Conservation (phyloP, 2,888 invertebrate genomes). For the Nephrotoma flavescens region DNA sequence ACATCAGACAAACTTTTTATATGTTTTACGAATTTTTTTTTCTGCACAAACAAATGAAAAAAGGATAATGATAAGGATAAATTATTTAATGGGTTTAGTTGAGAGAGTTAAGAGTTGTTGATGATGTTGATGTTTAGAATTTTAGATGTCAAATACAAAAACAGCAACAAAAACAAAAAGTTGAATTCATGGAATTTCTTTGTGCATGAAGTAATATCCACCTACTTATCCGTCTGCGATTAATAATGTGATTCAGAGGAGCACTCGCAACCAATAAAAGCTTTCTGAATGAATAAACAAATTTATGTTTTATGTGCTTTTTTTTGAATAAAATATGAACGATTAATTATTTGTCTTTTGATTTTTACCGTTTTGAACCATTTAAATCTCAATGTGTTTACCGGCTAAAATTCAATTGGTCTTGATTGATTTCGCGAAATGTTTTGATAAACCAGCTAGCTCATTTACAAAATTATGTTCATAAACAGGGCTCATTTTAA, state of each 20-base stretch:
- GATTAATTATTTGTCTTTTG: neutral
- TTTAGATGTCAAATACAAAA: neutral
- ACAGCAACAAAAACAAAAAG: neutral
- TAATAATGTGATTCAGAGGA: neutral
- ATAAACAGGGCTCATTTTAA: neutral
- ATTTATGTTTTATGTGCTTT: neutral
- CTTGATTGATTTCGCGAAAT: neutral
- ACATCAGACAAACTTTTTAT: neutral
- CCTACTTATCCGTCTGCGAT: neutral
- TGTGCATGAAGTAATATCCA: neutral
- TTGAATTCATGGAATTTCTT: neutral
- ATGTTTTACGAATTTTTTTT: neutral
- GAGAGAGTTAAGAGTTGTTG: neutral
- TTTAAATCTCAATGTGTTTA: neutral
- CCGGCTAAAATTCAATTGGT: neutral
- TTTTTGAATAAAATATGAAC: neutral
- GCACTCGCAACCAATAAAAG: neutral
- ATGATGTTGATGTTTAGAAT: neutral
- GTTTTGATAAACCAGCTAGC: neutral
- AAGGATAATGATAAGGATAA: neutral
- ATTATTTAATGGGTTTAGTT: neutral
- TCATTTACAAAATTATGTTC: neutral
- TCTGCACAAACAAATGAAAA: neutral
- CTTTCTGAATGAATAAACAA: neutral
- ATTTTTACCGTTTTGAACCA: neutral